A percentile compares a stretch with the other conserved stretches of the same genome.
Evolutionary conservation across 2,888 invertebrate species (phyloP).

Genomic region (Rapana venosa): DNA sequence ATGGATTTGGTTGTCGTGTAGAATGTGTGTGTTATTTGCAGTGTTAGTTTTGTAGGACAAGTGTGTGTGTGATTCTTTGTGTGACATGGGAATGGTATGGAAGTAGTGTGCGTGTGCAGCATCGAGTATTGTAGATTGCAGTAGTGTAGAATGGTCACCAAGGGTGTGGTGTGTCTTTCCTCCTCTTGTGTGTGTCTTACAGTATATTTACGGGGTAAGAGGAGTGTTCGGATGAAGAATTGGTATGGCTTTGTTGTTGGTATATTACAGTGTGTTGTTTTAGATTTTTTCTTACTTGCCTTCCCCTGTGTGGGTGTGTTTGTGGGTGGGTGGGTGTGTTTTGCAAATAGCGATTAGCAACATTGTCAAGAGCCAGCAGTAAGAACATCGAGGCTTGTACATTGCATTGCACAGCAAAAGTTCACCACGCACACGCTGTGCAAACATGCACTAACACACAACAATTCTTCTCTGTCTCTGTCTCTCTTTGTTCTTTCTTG

Average conservation of each 20-base stretch:
- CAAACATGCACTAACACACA: too few relatives aligned
- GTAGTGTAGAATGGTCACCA: not conserved
- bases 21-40: not conserved
- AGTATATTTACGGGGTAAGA: conserved; percentile 46
- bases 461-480: too few relatives aligned
- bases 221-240: conserved; percentile 47
- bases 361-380: too few relatives aligned
- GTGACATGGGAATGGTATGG: not conserved
- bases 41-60: not conserved
- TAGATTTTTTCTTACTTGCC: not conserved
- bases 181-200: not conserved
- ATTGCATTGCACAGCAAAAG: too few relatives aligned
- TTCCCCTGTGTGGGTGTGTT: not conserved
- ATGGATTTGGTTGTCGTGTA: not conserved
- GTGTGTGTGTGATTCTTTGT: not conserved
- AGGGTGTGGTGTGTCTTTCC: not conserved
- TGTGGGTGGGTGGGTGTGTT: not conserved
- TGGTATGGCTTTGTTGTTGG: conserved; percentile 37
- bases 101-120: not conserved
- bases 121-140: not conserved
- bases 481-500: too few relatives aligned
- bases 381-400: too few relatives aligned
- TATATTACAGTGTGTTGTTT: not conserved
- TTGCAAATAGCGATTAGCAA: too few relatives aligned
- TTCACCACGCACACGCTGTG: too few relatives aligned